A percentile compares a stretch with the other conserved stretches of the same genome.
Conservation (phyloP, 2,888 invertebrate species). For the Meloe dianella region DNA sequence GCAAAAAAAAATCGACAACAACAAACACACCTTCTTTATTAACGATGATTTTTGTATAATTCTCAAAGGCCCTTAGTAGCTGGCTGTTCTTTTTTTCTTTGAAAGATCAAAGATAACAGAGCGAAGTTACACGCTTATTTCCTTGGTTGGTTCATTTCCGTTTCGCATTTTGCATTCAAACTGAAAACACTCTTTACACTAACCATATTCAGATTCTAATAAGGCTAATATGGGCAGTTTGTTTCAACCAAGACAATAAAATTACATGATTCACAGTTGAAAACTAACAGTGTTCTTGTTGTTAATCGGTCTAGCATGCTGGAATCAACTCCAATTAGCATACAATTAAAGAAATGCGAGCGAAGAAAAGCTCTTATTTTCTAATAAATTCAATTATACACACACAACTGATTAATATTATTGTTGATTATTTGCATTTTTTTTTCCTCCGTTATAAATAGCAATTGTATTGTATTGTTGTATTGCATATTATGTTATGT, state of each 20-base stretch:
- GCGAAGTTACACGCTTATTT: neutral
- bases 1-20: no score
- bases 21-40: no score
- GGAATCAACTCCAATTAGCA: conserved; percentile 26
- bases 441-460: neutral
- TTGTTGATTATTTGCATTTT: neutral
- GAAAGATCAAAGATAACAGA: neutral
- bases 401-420: neutral
- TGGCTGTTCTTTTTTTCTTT: neutral
- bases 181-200: neutral
- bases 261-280: conserved; percentile 37
- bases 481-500: neutral
- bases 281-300: conserved; percentile 19
- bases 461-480: conserved; percentile 3
- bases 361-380: neutral
- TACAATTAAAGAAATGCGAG: conserved; percentile 25
- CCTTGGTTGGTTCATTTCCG: neutral
- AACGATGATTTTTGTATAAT: neutral
- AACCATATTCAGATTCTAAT: neutral
- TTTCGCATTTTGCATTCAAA: neutral
- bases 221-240: neutral
- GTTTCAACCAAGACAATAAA: conserved; percentile 35
- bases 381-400: conserved; percentile 5
- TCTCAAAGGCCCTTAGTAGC: neutral
- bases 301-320: conserved; percentile 26